Evolutionary conservation across 2,888 invertebrate species (phyloP).

Genomic region (Gnatocerus cornutus): DNA sequence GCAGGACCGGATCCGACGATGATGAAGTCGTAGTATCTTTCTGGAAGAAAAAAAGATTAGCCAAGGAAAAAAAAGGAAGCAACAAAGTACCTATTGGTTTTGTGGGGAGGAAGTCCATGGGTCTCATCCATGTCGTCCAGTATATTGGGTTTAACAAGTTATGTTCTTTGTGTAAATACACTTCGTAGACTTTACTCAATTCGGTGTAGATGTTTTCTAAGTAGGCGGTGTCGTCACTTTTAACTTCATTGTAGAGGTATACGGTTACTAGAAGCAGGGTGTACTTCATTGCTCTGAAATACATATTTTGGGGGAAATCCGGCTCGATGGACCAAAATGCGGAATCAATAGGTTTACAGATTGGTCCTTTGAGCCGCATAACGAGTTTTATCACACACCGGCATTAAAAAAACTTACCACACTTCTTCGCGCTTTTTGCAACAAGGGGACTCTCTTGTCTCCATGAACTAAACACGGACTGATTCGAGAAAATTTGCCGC

Average conservation of each 20-base stretch:
- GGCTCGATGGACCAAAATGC: no score
- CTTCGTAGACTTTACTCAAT: not conserved
- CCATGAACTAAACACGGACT: no score
- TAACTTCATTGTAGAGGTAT: not conserved
- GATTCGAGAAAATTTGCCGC: no score
- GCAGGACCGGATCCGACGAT: slow-evolving; percentile 82
- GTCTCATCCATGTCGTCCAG: not conserved
- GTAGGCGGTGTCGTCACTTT: not conserved
- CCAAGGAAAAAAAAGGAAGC: not conserved
- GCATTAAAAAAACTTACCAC: no score
- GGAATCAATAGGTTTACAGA: no score
- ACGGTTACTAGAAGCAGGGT: not conserved
- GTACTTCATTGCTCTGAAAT: not conserved
- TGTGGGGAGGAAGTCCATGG: not conserved
- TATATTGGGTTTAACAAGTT: not conserved
- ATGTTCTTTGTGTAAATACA: not conserved
- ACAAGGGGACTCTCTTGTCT: no score
- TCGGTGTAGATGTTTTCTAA: not conserved
- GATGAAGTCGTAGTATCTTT: slow-evolving; percentile 76
- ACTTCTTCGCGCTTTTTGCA: no score
- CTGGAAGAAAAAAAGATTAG: slow-evolving; percentile 25
- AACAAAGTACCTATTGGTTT: not conserved
- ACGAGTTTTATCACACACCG: no score
- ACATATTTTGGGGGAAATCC: no score
- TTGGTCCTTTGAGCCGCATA: no score